Percentiles rank a stretch among this genome's conserved stretches.
Evolutionary conservation across 2,888 invertebrate genomes (phyloP).

Genomic region (Eutolmus rufibarbis): DNA sequence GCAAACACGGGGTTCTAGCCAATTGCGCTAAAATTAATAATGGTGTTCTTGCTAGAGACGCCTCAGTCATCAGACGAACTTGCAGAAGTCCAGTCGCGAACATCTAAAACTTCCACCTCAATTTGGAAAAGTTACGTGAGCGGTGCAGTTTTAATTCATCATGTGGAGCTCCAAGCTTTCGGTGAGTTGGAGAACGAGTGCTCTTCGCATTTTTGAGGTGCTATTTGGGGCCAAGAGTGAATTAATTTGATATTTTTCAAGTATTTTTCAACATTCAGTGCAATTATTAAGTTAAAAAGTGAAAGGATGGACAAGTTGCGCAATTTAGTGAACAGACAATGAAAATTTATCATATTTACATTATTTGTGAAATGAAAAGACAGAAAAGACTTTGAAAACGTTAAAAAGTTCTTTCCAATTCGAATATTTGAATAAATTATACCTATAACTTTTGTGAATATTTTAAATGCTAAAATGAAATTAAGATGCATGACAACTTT

Average conservation of each 20-base stretch:
- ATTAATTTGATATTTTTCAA: neutral
- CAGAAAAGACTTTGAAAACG: neutral
- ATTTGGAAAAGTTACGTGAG: neutral
- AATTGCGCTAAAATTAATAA: neutral
- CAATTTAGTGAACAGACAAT: neutral
- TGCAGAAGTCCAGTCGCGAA: neutral
- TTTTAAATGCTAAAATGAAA: neutral
- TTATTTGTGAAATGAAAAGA: neutral
- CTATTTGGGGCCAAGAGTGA: neutral
- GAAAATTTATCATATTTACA: neutral
- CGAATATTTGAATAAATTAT: neutral
- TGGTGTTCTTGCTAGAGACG: neutral
- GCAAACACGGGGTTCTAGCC: neutral
- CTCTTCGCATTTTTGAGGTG: neutral
- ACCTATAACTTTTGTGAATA: neutral
- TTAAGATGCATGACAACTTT: neutral
- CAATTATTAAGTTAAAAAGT: neutral
- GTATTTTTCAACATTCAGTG: neutral
- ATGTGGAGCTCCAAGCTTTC: neutral
- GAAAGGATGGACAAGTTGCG: neutral
- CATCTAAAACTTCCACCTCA: neutral
- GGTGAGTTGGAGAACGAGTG: neutral
- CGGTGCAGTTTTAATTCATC: neutral
- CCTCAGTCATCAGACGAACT: neutral
- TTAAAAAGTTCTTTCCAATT: neutral